Percentiles rank a stretch among this genome's conserved stretches.
Conservation (phyloP, 2,113 vertebrate species). For the Thalassarche chlororhynchos region DNA sequence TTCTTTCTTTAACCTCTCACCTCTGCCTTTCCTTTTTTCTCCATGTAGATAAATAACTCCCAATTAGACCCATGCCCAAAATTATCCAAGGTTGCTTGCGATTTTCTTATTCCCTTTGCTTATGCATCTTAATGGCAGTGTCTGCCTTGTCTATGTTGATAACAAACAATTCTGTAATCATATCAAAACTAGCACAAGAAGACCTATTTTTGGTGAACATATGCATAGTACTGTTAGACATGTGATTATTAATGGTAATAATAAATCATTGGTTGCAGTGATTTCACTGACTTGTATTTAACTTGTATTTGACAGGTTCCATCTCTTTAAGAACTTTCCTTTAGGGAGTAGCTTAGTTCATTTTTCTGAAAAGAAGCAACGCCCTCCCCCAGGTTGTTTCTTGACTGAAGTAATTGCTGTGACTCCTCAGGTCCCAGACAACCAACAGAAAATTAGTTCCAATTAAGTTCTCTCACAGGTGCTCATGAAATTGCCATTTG, state of each 20-base stretch:
- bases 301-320: not conserved
- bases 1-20: not conserved
- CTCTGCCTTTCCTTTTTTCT: not conserved
- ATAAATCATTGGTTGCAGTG: not conserved
- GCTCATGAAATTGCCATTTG: not conserved
- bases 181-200: not conserved
- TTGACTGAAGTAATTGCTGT: conserved; percentile 45
- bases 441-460: conserved; percentile 54
- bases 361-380: conserved; percentile 7
- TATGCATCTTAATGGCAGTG: not conserved
- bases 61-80: not conserved
- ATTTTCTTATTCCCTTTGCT: not conserved
- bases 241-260: not conserved
- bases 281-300: not conserved
- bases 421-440: conserved; percentile 53
- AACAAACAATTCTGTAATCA: not conserved
- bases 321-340: conserved; percentile 21
- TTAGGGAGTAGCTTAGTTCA: not conserved
- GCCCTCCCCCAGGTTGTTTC: conserved; percentile 44
- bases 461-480: conserved; percentile 58
- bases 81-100: not conserved
- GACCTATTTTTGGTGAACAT: not conserved
- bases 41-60: not conserved
- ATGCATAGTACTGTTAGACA: not conserved
- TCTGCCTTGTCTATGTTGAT: not conserved